Conservation (phyloP, 1,140 invertebrate species). For the Dreissena rostriformis region DNA sequence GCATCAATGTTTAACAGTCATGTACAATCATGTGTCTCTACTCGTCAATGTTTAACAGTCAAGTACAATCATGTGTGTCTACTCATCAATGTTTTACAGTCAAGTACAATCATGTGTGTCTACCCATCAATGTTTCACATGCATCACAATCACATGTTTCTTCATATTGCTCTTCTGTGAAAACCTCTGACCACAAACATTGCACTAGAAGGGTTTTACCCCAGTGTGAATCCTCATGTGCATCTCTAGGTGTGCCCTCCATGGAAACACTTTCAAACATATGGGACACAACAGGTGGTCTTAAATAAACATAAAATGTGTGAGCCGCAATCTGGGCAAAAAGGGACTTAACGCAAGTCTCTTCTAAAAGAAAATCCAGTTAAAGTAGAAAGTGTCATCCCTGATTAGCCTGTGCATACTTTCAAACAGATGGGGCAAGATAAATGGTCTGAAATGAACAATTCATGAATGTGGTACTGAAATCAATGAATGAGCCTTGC, state of each 20-base stretch:
- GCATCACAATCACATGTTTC: slow-evolving; percentile 90
- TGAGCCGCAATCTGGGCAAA: neutral
- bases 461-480: too few relatives aligned
- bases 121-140: too few relatives aligned
- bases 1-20: too few relatives aligned
- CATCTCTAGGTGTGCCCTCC: slow-evolving; percentile 61
- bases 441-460: too few relatives aligned
- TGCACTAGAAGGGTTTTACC: slow-evolving; percentile 91
- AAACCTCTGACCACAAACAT: slow-evolving; percentile 93
- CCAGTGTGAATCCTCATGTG: slow-evolving; percentile 54
- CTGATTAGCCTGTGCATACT: too few relatives aligned
- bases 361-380: neutral
- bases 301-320: neutral
- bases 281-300: slow-evolving; percentile 27
- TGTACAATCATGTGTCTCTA: too few relatives aligned
- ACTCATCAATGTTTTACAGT: slow-evolving; percentile 88
- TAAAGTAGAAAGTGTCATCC: neutral
- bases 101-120: too few relatives aligned
- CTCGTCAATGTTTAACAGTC: too few relatives aligned
- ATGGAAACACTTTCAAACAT: slow-evolving; percentile 54
- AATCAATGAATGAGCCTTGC: too few relatives aligned
- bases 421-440: too few relatives aligned
- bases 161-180: slow-evolving; percentile 93
- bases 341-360: neutral
- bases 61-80: slow-evolving; percentile 92